Evolutionary conservation across 2,888 invertebrate genomes (phyloP).

Genomic region (Pheosia tremula): DNA sequence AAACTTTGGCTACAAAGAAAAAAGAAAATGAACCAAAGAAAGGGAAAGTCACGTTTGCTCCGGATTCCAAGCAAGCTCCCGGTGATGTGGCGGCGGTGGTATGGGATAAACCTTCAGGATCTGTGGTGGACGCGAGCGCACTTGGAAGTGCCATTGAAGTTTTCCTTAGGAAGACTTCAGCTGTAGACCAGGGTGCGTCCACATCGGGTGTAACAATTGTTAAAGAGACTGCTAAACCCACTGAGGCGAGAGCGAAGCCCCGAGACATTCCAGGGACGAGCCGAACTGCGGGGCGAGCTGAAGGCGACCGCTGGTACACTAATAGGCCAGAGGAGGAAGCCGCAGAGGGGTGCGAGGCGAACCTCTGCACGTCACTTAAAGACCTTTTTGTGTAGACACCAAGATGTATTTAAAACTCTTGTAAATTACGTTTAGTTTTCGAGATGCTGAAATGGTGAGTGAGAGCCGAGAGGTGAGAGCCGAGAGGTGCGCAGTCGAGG

Average conservation of each 20-base stretch:
- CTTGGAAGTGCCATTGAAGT: slow-evolving; percentile 94
- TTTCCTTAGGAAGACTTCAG: slow-evolving; percentile 87
- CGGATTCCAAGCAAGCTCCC: slow-evolving; percentile 85
- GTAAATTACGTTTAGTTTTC: slow-evolving; percentile 73
- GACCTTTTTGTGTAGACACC: slow-evolving; percentile 92
- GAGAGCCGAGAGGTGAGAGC: slow-evolving; percentile 50
- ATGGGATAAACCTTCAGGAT: slow-evolving; percentile 91
- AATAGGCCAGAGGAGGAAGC: slow-evolving; percentile 88
- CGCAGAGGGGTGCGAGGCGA: slow-evolving; percentile 90
- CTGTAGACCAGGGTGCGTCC: slow-evolving; percentile 70
- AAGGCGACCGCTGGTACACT: slow-evolving; percentile 85
- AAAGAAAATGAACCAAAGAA: slow-evolving; percentile 80
- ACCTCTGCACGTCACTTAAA: slow-evolving; percentile 92
- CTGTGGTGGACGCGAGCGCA: slow-evolving; percentile 91
- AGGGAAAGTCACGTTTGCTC: slow-evolving; percentile 84
- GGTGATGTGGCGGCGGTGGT: slow-evolving; percentile 86
- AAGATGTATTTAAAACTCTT: slow-evolving; percentile 61
- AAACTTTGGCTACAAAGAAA: slow-evolving; percentile 88
- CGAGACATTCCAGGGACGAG: slow-evolving; percentile 64
- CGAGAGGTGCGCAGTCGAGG: slow-evolving; percentile 30
- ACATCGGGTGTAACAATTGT: slow-evolving; percentile 52
- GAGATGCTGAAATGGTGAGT: slow-evolving; percentile 56
- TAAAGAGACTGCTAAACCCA: slow-evolving; percentile 54
- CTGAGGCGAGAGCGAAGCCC: slow-evolving; percentile 66
- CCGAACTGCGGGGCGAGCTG: slow-evolving; percentile 46